Conservation (phyloP, 2,797 vertebrate genomes). For the Cuniculus paca region DNA sequence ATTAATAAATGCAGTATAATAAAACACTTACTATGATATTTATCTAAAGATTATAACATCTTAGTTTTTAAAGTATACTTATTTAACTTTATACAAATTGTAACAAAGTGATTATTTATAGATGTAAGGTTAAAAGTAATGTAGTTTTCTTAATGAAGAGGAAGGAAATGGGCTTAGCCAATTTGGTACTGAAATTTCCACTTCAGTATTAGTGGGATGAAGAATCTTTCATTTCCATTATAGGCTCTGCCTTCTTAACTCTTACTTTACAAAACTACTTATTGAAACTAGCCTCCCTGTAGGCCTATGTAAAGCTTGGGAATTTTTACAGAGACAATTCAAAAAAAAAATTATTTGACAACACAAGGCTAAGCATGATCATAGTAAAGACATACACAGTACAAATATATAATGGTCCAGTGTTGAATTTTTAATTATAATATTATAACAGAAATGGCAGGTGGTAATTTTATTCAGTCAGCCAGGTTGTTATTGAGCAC, state of each 20-base stretch:
- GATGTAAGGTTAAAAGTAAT: background rate
- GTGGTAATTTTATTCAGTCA: background rate
- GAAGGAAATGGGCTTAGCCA: background rate
- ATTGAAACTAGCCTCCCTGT: background rate
- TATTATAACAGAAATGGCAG: background rate
- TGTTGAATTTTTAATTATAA: background rate
- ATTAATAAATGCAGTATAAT: rapidly evolving
- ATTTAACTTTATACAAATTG: background rate
- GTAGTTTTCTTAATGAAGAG: background rate
- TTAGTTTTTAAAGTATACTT: background rate
- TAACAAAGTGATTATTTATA: background rate
- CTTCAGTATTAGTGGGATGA: background rate
- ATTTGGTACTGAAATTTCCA: background rate
- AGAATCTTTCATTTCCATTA: background rate
- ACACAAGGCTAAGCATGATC: background rate
- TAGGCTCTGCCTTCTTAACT: background rate
- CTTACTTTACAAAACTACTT: background rate
- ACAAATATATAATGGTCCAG: background rate
- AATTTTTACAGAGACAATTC: background rate
- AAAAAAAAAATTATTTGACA: background rate
- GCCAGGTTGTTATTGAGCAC: background rate
- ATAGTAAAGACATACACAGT: background rate
- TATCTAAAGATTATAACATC: background rate
- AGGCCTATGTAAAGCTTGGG: background rate
- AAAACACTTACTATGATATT: background rate